These are phyloP conservation scores for Drosophila leonis DNA, from an alignment of 2,888 invertebrate genomes.

Conservation along the genomic window DNA sequence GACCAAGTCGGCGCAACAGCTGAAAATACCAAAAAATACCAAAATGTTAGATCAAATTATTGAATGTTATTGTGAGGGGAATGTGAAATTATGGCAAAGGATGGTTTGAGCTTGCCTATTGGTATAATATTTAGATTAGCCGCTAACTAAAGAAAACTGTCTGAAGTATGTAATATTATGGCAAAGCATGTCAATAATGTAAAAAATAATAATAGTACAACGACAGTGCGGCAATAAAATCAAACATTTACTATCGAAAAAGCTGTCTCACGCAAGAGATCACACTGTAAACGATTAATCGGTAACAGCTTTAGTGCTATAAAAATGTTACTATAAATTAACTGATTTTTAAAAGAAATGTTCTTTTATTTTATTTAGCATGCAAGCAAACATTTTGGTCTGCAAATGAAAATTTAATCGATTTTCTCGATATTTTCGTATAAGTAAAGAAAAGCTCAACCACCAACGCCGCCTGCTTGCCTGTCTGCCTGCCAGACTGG, in stretches of 20 bases:
- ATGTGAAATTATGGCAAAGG: conserved; percentile 10
- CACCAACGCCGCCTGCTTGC: conserved; percentile 4
- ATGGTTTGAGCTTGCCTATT: not conserved
- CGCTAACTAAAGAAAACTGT: not conserved
- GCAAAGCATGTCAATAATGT: not conserved
- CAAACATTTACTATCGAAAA: not conserved
- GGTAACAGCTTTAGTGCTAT: not conserved
- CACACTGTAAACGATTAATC: not conserved
- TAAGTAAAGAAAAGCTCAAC: conserved; percentile 38
- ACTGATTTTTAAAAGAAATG: conserved; percentile 3
- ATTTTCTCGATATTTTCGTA: conserved; percentile 43
- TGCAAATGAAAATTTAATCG: not conserved
- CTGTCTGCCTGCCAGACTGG: conserved; percentile 10
- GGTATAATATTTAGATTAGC: too few relatives aligned
- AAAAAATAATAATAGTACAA: too few relatives aligned
- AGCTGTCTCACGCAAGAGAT: not conserved
- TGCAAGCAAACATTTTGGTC: not conserved
- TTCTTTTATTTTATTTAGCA: not conserved
- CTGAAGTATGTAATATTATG: not conserved
- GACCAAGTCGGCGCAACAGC: conserved; percentile 16
- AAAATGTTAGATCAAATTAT: not conserved
- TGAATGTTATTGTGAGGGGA: not conserved
- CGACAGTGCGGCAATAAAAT: not conserved
- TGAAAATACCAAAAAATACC: conserved; percentile 27
- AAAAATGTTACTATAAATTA: not conserved